These are phyloP conservation scores for Caloenas nicobarica DNA, from an alignment of 2,113 vertebrate species.

Conservation along the genomic window DNA sequence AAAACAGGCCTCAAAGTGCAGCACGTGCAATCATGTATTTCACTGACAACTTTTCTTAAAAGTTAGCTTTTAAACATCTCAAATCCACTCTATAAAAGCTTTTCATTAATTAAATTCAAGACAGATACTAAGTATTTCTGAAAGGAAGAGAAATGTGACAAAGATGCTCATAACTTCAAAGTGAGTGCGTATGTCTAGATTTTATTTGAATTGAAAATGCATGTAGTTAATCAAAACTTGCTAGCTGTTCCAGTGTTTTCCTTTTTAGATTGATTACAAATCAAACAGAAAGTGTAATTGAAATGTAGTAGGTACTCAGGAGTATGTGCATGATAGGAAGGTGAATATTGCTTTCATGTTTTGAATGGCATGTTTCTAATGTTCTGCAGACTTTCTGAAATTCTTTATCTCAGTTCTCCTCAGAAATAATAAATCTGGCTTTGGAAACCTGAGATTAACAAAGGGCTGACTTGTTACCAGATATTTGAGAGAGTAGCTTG, in stretches of 20 bases:
- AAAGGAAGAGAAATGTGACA: not conserved
- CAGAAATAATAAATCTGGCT: not conserved
- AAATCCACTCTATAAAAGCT: not conserved
- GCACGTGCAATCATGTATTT: not conserved
- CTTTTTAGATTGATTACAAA: constrained; percentile 28
- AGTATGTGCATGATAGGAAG: not conserved
- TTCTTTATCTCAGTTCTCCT: not conserved
- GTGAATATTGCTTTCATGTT: not conserved
- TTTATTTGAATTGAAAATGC: constrained; percentile 15
- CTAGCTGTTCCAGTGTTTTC: not conserved
- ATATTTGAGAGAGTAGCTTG: not conserved
- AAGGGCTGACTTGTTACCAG: not conserved
- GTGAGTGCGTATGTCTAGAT: not conserved
- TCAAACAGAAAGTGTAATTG: not conserved
- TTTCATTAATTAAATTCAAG: not conserved
- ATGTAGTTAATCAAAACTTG: constrained; percentile 14
- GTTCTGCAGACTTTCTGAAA: not conserved
- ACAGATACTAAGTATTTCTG: not conserved
- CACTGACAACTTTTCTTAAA: not conserved
- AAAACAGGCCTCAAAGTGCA: not conserved
- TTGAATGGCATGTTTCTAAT: not conserved
- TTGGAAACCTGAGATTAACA: not conserved
- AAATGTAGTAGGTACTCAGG: not conserved
- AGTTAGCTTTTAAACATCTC: not conserved
- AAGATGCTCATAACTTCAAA: not conserved